A percentile compares a stretch with the other conserved stretches of the same genome.
Conservation (phyloP, 2,888 invertebrate species). For the Eristalis pertinax region DNA sequence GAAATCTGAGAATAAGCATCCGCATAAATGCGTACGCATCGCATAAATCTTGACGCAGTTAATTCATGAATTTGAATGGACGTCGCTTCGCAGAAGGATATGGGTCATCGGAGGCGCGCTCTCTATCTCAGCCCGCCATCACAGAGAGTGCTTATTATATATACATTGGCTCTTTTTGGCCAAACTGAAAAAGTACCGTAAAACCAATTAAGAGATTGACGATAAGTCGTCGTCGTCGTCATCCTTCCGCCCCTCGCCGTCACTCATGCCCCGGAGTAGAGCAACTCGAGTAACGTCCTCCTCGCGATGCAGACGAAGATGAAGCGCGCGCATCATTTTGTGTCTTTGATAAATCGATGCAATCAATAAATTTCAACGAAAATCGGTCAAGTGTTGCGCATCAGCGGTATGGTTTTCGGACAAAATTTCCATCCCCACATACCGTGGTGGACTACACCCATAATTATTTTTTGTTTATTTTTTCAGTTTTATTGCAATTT, state of each 20-base stretch:
- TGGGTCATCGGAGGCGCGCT: slow-evolving; percentile 60
- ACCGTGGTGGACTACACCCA: slow-evolving; percentile 51
- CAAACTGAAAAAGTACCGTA: slow-evolving; percentile 64
- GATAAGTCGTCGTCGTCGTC: no score
- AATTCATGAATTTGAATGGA: slow-evolving; percentile 69
- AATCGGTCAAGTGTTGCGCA: slow-evolving; percentile 71
- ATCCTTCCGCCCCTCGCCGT: no score
- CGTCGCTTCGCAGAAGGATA: slow-evolving; percentile 56
- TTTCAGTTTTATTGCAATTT: slow-evolving; percentile 54
- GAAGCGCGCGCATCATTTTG: slow-evolving; percentile 70
- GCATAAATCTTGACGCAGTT: slow-evolving; percentile 67
- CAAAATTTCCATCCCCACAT: slow-evolving; percentile 36
- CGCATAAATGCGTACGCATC: slow-evolving; percentile 25
- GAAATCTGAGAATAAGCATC: slow-evolving; percentile 42
- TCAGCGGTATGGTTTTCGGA: slow-evolving; percentile 58
- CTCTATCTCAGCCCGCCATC: slow-evolving; percentile 61
- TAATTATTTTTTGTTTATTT: slow-evolving; percentile 59
- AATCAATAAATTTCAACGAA: slow-evolving; percentile 72
- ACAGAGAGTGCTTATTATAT: slow-evolving; percentile 56
- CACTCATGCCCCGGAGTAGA: slow-evolving; percentile 42
- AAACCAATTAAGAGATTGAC: slow-evolving; percentile 72
- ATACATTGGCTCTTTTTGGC: slow-evolving; percentile 17
- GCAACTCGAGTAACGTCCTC: background rate
- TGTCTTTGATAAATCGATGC: slow-evolving; percentile 73
- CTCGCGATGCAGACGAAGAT: slow-evolving; percentile 63